Base-by-base conservation (phyloP, 1,140 invertebrate species). In the Amphibalanus amphitrite region DNA sequence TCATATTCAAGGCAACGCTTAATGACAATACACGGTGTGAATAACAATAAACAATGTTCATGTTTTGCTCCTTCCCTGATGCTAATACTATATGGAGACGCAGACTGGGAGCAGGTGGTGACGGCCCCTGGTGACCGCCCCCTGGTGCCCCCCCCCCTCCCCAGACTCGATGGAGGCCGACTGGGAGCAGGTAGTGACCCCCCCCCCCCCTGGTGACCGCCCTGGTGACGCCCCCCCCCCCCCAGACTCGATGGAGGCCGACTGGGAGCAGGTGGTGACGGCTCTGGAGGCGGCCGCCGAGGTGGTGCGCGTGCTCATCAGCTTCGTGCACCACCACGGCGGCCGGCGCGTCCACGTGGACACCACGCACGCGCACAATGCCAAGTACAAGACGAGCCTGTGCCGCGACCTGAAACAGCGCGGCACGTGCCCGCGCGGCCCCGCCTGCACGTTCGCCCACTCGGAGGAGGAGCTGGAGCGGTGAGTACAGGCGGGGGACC, bases 401-500 rank as follows among this genome's bases (percentile, higher is more conserved):
- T 97, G 93, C 76, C 84, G 93, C 6, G 93, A 95, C 80, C 82
- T 93, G 4, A 85, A 88, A 0, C 81, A 88, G 3, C 83, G 89
- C n/a, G 87, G 89, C 0, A 87, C 84, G 40, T 97, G 93, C 81
- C 93, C 93, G 0, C 82, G 93, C 30, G 90, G 92, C 8, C 86
- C 85, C 28, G 88, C 87, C 76, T 97, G 94, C 79, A 94, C 91
- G 0, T 96, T 94, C 83, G 92, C 92, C 33, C 93, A 97, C 79
- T 92, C 90, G 15, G 89, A 91, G 73, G 89, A 93, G 72, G 93
- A 97, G 80, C 81, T 95, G 26, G 92, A 95, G 77, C 90, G 89
- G 84, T 93, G 83, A 67, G 47, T 1, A 1, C 10, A 20, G 20
- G 47, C 17, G 20, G 47, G 1, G 47, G 20, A 38, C 6, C 6